Base-by-base conservation (phyloP, 2,113 vertebrate species). In the Gopherus evgoodei region DNA sequence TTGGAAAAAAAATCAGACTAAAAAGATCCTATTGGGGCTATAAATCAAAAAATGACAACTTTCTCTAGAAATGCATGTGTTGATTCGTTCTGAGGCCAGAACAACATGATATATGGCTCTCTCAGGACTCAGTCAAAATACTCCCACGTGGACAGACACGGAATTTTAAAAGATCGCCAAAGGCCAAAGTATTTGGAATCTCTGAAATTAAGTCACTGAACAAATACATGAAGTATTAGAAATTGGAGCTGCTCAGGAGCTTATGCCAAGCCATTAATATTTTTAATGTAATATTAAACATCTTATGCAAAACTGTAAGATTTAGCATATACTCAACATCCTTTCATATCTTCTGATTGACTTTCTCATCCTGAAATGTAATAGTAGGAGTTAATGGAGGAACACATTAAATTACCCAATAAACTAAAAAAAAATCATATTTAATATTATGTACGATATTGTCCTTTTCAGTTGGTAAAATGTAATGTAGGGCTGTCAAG, bases 191-290 rank as follows among this genome's bases (percentile, higher is more conserved):
- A 90, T 84, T 95, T 94, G 94, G 92, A 95, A 95, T 38, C 59
- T 96, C 92, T 95, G 93, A 95, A 97, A 97, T 91, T 85, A 83
- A 93, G 49, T 94, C 88, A 91, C 92, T 91, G 85, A 95, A 94
- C 88, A 95, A 97, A 96, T 85, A 92, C 38, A 96, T 94, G 19
- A 95, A 92, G 81, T 59, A 97, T 95, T 82, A 92, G 54, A 88
- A 91, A 84, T 49, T 86, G 81, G 22, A 35, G 29, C 50, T 95
- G 38, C 81, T 96, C 83, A 90, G 79, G 59, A 90, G 49, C 44
- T 95, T 65, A 90, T 87, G 96, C 78, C 93, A 96, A 92, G 82
- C 42, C 69, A 96, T 89, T 97, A 96, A 91, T 88, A 85, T 84
- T 89, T 93, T 90, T 83, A 89, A 93, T 83, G 81, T 91, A 75